These are phyloP conservation scores for Chamaea fasciata DNA, from an alignment of 2,113 vertebrate genomes.

Conservation along the genomic window DNA sequence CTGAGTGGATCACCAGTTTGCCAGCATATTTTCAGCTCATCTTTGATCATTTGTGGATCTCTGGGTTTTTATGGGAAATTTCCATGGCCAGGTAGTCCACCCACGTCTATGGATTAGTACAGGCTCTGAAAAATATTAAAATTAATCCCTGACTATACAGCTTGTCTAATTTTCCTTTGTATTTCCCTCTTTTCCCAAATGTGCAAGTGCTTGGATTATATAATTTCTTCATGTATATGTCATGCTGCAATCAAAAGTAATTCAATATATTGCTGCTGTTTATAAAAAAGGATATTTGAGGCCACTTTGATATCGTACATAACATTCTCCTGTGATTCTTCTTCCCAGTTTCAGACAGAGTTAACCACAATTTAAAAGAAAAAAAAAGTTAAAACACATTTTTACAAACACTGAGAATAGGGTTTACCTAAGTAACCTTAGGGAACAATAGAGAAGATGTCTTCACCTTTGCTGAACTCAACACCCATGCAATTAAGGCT, in stretches of 20 bases:
- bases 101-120: background rate
- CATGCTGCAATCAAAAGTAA: background rate
- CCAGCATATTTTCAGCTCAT: background rate
- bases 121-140: background rate
- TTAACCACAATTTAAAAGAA: background rate
- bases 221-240: background rate
- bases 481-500: background rate
- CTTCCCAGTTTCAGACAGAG: background rate
- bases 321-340: background rate
- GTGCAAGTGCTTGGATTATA: background rate
- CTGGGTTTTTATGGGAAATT: background rate
- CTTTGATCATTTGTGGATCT: background rate
- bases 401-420: background rate
- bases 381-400: background rate
- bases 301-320: background rate
- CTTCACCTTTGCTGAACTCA: background rate
- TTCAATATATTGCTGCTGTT: background rate
- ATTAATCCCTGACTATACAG: background rate
- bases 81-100: background rate
- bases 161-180: background rate
- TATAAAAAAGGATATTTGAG: background rate
- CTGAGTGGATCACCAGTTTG: background rate
- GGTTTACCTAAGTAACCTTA: background rate
- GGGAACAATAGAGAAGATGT: background rate
- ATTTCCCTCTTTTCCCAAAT: background rate